Base-by-base conservation (phyloP, 2,888 invertebrate genomes). In the Anoplius nigerrimus region DNA sequence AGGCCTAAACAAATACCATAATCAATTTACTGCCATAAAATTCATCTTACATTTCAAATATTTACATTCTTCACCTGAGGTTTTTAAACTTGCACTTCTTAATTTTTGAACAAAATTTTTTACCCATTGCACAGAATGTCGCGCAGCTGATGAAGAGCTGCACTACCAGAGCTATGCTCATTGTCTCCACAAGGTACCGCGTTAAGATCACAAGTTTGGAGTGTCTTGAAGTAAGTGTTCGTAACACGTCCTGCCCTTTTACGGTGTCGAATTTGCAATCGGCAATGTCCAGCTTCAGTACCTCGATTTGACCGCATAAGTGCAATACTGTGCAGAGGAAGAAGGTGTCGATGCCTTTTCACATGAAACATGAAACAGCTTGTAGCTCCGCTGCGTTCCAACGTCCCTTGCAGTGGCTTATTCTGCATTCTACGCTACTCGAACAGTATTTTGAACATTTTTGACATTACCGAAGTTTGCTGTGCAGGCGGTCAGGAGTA, bases 341-440 rank as follows among this genome's bases (percentile, higher is more conserved):
- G 3, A 69, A 20, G 52, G 56, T 51, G 16, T 69, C 69, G 24
- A 45, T 66, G 24, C 69, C 69, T 69, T 42, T 13, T 53, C 34
- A 13, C 11, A 34, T 34, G 34, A 34, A 34, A 34, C n/a, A n/a
- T n/a, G n/a, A n/a, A n/a, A n/a, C n/a, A n/a, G n/a, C n/a, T n/a
- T n/a, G n/a, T n/a, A n/a, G n/a, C n/a, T n/a, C n/a, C n/a, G n/a
- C n/a, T n/a, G n/a, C n/a, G n/a, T n/a, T n/a, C n/a, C n/a, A n/a
- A n/a, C n/a, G n/a, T n/a, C n/a, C n/a, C n/a, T n/a, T 16, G 16
- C 3, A 53, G 27, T 20, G 2, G 1, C 8, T n/a, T 20, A 51
- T n/a, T n/a, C n/a, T n/a, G 66, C 20, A 58, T 11, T 1, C n/a
- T n/a, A n/a, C n/a, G n/a, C n/a, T n/a, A n/a, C n/a, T n/a, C n/a